These are phyloP conservation scores for Plestiodon gilberti DNA, from an alignment of 2,113 vertebrate genomes.

Conservation along the genomic window DNA sequence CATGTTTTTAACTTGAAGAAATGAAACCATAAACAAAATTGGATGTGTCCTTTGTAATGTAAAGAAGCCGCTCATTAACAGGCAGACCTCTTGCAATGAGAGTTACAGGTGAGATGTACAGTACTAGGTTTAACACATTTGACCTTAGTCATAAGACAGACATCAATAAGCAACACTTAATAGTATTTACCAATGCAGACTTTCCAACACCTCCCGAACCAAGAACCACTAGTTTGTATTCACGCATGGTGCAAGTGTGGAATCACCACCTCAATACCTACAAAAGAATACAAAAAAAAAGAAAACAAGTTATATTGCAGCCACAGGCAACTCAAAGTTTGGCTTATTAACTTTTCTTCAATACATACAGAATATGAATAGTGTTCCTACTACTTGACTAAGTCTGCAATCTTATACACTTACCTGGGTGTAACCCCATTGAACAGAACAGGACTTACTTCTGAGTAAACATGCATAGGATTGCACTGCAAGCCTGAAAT, in stretches of 20 bases:
- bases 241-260: constrained; percentile 86
- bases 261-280: constrained; percentile 71
- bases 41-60: neutral
- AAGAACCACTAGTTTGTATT: constrained; percentile 93
- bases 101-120: neutral
- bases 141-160: neutral
- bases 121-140: neutral
- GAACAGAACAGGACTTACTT: too few relatives aligned
- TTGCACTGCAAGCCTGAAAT: too few relatives aligned
- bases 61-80: neutral
- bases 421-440: too few relatives aligned
- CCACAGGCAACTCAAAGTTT: neutral
- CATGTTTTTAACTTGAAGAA: neutral
- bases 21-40: neutral
- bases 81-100: neutral
- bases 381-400: neutral
- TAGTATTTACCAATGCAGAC: constrained; percentile 88
- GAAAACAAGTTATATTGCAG: constrained; percentile 23
- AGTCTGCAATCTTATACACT: too few relatives aligned
- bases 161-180: neutral
- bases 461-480: too few relatives aligned
- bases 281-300: constrained; percentile 53
- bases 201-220: constrained; percentile 92
- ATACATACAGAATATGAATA: neutral
- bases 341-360: neutral